Conservation (phyloP, 2,888 invertebrate species). For the Cosmopolites sordidus region DNA sequence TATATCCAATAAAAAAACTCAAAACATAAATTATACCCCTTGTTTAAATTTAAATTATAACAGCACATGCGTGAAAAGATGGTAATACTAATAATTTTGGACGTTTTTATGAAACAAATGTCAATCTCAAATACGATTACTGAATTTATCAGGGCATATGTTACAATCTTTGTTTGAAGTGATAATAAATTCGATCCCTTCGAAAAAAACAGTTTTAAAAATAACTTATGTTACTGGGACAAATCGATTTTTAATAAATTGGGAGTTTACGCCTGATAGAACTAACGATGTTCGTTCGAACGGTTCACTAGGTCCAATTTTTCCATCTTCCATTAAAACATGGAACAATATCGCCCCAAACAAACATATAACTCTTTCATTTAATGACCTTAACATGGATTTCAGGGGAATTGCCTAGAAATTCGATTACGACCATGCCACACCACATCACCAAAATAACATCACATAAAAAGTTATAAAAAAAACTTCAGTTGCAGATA, state of each 20-base stretch:
- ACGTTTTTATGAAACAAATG: no score
- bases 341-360: slow-evolving; percentile 1
- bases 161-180: background rate
- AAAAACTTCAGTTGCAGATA: no score
- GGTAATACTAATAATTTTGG: no score
- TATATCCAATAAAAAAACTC: no score
- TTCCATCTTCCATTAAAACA: slow-evolving; percentile 19
- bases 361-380: slow-evolving; percentile 1
- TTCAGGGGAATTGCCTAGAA: background rate
- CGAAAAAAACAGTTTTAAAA: background rate
- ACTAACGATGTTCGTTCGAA: slow-evolving; percentile 13
- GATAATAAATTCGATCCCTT: background rate
- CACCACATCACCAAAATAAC: no score
- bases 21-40: no score
- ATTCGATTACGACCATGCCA: background rate
- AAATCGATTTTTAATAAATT: slow-evolving; percentile 24
- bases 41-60: no score
- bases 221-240: slow-evolving; percentile 4
- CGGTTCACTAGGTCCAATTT: slow-evolving; percentile 19
- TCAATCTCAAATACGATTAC: background rate
- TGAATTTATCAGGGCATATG: background rate
- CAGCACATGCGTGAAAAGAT: no score
- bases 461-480: no score
- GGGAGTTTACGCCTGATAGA: slow-evolving; percentile 16
- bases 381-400: background rate